A percentile compares a stretch with the other conserved stretches of the same genome.
These are phyloP conservation scores for Sminthurinus aureus DNA, from an alignment of 2,888 invertebrate genomes.

Conservation along the genomic window DNA sequence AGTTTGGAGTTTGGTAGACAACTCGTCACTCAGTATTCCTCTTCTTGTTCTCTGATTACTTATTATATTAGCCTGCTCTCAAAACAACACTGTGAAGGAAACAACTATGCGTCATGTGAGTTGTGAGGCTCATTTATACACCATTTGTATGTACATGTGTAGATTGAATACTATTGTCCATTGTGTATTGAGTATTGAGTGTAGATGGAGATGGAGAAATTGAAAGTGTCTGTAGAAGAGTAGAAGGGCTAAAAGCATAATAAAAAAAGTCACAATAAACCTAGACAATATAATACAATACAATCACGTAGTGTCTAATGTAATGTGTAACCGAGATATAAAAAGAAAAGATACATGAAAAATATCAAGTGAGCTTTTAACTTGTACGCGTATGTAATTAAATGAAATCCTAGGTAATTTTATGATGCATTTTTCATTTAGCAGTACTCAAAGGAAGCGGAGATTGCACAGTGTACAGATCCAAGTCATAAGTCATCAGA, in stretches of 20 bases:
- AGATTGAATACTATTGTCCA: too few relatives aligned
- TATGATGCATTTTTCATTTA: constrained; percentile 17
- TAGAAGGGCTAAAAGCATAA: neutral
- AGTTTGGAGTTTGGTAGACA: constrained; percentile 7
- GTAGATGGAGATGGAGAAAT: neutral
- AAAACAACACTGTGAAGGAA: too few relatives aligned
- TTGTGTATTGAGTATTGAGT: neutral
- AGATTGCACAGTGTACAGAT: constrained; percentile 18
- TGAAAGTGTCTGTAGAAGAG: neutral
- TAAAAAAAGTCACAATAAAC: neutral
- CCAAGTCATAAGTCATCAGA: neutral
- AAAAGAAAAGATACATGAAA: neutral
- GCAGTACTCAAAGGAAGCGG: too few relatives aligned
- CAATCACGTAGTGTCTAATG: neutral
- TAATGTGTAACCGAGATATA: too few relatives aligned
- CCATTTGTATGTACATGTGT: too few relatives aligned
- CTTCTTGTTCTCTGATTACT: neutral
- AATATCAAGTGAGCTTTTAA: neutral
- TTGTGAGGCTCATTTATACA: too few relatives aligned
- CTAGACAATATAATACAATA: too few relatives aligned
- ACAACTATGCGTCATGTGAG: too few relatives aligned
- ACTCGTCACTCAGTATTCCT: neutral
- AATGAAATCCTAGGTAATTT: constrained; percentile 29
- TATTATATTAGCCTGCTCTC: neutral
- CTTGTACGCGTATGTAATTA: constrained; percentile 11